Evolutionary conservation across 2,888 invertebrate genomes (phyloP).

Genomic region (Palloptera scutellata): DNA sequence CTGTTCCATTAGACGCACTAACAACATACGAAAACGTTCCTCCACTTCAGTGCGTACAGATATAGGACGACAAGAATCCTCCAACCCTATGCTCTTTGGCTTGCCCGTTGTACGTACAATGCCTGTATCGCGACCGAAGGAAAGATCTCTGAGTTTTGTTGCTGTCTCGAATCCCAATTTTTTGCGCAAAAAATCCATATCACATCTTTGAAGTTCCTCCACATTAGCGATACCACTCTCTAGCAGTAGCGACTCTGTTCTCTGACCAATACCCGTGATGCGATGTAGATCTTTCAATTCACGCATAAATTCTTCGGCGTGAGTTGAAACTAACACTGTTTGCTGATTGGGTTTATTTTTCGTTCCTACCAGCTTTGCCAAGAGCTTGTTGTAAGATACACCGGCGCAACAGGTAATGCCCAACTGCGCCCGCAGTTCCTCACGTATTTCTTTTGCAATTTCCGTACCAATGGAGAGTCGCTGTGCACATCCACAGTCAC

Average conservation of each 20-base stretch:
- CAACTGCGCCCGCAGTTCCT: conserved; percentile 72
- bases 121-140: conserved; percentile 78
- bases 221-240: conserved; percentile 74
- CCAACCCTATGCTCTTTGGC: conserved; percentile 81
- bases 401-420: conserved; percentile 84
- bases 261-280: conserved; percentile 81
- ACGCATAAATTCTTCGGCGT: conserved; percentile 72
- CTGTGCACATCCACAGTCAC: conserved; percentile 78
- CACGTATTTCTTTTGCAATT: conserved; percentile 80
- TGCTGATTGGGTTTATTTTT: conserved; percentile 84
- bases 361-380: conserved; percentile 80
- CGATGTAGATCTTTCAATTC: conserved; percentile 70
- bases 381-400: conserved; percentile 82
- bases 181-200: conserved; percentile 69
- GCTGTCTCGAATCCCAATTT: conserved; percentile 76
- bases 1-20: conserved; percentile 75
- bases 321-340: conserved; percentile 78
- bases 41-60: conserved; percentile 78
- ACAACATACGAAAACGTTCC: conserved; percentile 73
- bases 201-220: conserved; percentile 72
- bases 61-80: conserved; percentile 79
- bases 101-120: conserved; percentile 78
- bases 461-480: conserved; percentile 75
- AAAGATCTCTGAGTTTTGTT: conserved; percentile 73
- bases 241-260: conserved; percentile 72